These are phyloP conservation scores for Lagocephalus sceleratus DNA, from an alignment of 2,797 vertebrate species.

Conservation along the genomic window DNA sequence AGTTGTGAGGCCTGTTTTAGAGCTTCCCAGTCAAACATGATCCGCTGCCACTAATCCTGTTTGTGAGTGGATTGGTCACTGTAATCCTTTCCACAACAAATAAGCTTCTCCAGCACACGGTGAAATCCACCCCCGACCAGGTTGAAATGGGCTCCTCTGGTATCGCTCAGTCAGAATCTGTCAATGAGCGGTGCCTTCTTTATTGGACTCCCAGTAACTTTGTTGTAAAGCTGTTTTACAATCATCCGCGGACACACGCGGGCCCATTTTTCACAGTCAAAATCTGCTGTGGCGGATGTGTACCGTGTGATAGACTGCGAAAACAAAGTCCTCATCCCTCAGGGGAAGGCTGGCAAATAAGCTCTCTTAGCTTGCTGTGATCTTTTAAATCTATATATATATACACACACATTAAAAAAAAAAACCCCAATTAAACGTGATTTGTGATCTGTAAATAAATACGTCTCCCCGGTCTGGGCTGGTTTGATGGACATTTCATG, in stretches of 20 bases:
- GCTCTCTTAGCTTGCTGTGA: constrained; percentile 19
- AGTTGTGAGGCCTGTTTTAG: constrained; percentile 57
- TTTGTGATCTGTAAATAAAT: too few species aligned
- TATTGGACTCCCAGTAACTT: constrained; percentile 12
- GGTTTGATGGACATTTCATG: too few species aligned
- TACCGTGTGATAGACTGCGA: constrained; percentile 22
- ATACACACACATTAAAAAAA: too few species aligned
- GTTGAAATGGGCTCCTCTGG: constrained; percentile 27
- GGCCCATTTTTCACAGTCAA: constrained; percentile 3
- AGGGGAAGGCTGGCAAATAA: constrained; percentile 33
- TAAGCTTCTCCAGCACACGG: constrained; percentile 45
- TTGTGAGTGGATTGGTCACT: constrained; percentile 68
- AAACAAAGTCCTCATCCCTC: constrained; percentile 41
- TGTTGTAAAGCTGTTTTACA: constrained; percentile 2
- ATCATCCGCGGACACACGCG: background rate
- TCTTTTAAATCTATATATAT: background rate
- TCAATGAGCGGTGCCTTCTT: constrained; percentile 24
- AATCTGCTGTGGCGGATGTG: constrained; percentile 7
- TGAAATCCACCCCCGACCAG: constrained; percentile 52
- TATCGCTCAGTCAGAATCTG: constrained; percentile 35
- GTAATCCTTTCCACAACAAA: constrained; percentile 71
- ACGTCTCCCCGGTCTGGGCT: too few species aligned
- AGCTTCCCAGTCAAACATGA: constrained; percentile 76
- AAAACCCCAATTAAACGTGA: too few species aligned
- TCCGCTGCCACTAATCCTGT: constrained; percentile 76